Base-by-base conservation (phyloP, 2,888 invertebrate genomes). In the Iselma pallidipennis region DNA sequence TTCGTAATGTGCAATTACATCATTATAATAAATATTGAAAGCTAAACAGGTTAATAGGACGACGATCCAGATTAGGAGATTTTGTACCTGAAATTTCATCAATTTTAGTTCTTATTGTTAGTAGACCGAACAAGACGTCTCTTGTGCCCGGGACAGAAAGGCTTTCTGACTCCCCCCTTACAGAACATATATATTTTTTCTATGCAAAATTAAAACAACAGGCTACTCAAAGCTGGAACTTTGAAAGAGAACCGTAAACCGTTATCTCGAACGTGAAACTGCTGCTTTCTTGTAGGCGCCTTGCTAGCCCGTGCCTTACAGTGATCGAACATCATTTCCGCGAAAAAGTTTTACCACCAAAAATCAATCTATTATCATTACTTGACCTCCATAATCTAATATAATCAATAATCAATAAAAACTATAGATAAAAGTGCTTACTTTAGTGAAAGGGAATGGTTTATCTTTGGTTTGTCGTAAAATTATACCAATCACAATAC, bases 241-340 rank as follows among this genome's bases (percentile, higher is more conserved):
- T 28, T 0, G 62, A 62, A 51, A 59, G 62, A 2, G 58, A 55
- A 23, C 59, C 62, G 33, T 62, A 62, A 21, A 51, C 55, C n/a
- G n/a, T n/a, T n/a, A n/a, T n/a, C n/a, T n/a, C n/a, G n/a, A n/a
- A n/a, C n/a, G n/a, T n/a, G n/a, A n/a, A n/a, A n/a, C n/a, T n/a
- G n/a, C n/a, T n/a, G n/a, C n/a, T n/a, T n/a, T n/a, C n/a, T n/a
- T n/a, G n/a, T n/a, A n/a, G n/a, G n/a, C n/a, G n/a, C n/a, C n/a
- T n/a, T n/a, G n/a, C n/a, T n/a, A n/a, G n/a, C n/a, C n/a, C n/a
- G n/a, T n/a, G n/a, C n/a, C n/a, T n/a, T n/a, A n/a, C n/a, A n/a
- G n/a, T n/a, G n/a, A n/a, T n/a, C n/a, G n/a, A n/a, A n/a, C n/a
- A n/a, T n/a, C n/a, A n/a, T n/a, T n/a, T n/a, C n/a, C n/a, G n/a